These are phyloP conservation scores for Sebastes minor DNA, from an alignment of 2,797 vertebrate genomes.

Conservation along the genomic window DNA sequence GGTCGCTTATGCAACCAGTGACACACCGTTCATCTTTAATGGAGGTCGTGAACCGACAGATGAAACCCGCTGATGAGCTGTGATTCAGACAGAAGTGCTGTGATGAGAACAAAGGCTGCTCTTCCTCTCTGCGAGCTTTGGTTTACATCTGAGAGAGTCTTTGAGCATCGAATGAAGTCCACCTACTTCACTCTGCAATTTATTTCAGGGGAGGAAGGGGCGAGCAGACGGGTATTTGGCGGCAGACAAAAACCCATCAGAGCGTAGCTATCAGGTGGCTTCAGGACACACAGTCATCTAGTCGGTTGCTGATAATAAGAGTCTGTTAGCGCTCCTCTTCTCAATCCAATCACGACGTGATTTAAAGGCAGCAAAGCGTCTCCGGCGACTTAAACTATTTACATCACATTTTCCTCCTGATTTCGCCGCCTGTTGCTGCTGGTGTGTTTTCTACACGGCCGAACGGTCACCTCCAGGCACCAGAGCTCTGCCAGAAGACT, in stretches of 20 bases:
- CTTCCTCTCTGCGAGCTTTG: slow-evolving; percentile 10
- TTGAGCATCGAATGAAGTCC: slow-evolving; percentile 21
- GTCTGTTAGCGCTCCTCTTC: slow-evolving; percentile 36
- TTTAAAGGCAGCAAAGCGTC: slow-evolving; percentile 64
- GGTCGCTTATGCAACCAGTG: slow-evolving; percentile 31
- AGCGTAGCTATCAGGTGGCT: slow-evolving; percentile 47
- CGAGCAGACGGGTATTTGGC: slow-evolving; percentile 4
- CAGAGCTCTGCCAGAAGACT: background rate
- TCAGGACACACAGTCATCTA: slow-evolving; percentile 39
- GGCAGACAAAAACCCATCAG: slow-evolving; percentile 35
- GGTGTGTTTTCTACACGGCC: slow-evolving; percentile 26
- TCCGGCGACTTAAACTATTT: slow-evolving; percentile 46
- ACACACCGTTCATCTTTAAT: slow-evolving; percentile 33
- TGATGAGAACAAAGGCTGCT: slow-evolving; percentile 41
- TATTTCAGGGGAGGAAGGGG: slow-evolving; percentile 7
- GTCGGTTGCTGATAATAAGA: slow-evolving; percentile 50
- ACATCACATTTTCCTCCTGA: slow-evolving; percentile 41
- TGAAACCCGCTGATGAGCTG: slow-evolving; percentile 48
- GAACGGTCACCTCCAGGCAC: slow-evolving; percentile 36
- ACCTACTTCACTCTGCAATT: slow-evolving; percentile 50
- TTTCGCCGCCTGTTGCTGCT: background rate
- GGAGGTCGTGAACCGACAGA: slow-evolving; percentile 43
- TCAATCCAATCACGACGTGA: slow-evolving; percentile 57
- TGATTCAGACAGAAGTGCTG: slow-evolving; percentile 34
- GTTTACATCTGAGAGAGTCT: slow-evolving; percentile 17